Base-by-base conservation (phyloP, 2,113 vertebrate genomes). In the Salvator merianae region DNA sequence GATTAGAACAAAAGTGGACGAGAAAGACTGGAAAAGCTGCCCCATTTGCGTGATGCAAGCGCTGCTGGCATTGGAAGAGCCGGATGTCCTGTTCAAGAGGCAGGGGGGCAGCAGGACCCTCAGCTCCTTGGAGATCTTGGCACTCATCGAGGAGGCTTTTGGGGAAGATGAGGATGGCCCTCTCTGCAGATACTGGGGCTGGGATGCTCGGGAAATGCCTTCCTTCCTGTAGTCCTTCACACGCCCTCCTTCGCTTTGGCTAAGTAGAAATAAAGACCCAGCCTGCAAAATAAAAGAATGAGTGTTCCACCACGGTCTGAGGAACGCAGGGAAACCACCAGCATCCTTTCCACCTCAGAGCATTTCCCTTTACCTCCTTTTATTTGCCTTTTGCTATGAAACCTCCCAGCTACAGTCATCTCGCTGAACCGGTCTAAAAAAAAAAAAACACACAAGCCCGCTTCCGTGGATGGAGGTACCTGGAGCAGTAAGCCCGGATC, bases 1-100 rank as follows among this genome's bases (percentile, higher is more conserved):
- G 82, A 98, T 97, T 90, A 99, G 96, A 88, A 99, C 98, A 88
- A 98, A 89, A 38, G 98, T 97, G 90, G 98, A 99, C 13, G 98
- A 99, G 94, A 99, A 97, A 40, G 98, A 97, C 92, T 98, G 97
- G 78, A 98, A 96, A 91, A 97, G 92, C 90, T 96, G 97, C 88
- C 96, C 96, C 96, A 99, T 97, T 95, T 98, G 97, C 78, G 96
- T 95, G 90, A 96, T 94, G 96, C 98, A 98, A 91, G 98, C 97
- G 92, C 94, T 91, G 83, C 96, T 95, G 89, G 92, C 79, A 71
- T 96, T 96, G 59, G 94, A 89, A 79, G 95, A 88, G 85, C 93
- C 90, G 80, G 96, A 93, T 50, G 94, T 97, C 94, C 97, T 96
- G 94, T 97, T 96, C 87, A 97, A 95, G 91, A 97, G 93, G 91